These are phyloP conservation scores for Paraplagusia blochii DNA, from an alignment of 2,113 vertebrate species.

Conservation along the genomic window DNA sequence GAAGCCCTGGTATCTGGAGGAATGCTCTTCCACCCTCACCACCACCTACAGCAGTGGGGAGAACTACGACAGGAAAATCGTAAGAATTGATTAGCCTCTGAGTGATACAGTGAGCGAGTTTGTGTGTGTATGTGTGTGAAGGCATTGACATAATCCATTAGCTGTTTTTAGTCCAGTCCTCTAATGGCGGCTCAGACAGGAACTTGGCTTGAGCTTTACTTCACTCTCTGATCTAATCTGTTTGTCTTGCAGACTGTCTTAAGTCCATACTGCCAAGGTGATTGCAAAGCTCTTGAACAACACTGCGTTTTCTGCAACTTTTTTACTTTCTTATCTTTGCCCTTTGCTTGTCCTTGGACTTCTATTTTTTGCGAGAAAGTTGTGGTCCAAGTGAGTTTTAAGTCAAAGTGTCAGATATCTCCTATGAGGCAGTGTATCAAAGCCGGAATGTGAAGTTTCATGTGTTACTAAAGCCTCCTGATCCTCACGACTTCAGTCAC, in stretches of 20 bases:
- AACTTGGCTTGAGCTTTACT: slow-evolving; percentile 54
- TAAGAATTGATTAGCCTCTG: slow-evolving; percentile 61
- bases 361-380: slow-evolving; percentile 8
- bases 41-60: slow-evolving; percentile 99
- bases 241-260: slow-evolving; percentile 35
- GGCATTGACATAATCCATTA: slow-evolving; percentile 45
- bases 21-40: slow-evolving; percentile 93
- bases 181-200: slow-evolving; percentile 56
- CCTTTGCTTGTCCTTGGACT: slow-evolving; percentile 26
- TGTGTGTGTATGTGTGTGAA: not conserved
- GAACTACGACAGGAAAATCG: slow-evolving; percentile 97
- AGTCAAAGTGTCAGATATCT: slow-evolving; percentile 14
- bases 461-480: slow-evolving; percentile 47
- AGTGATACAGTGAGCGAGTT: not conserved
- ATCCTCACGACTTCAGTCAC: slow-evolving; percentile 41
- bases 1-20: slow-evolving; percentile 98
- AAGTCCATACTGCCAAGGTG: too few relatives aligned
- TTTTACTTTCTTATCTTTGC: slow-evolving; percentile 11
- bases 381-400: slow-evolving; percentile 2
- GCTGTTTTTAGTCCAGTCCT: slow-evolving; percentile 51
- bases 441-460: slow-evolving; percentile 54
- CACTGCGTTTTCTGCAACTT: slow-evolving; percentile 12
- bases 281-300: slow-evolving; percentile 21
- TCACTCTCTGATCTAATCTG: slow-evolving; percentile 55
- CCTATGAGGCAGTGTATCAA: slow-evolving; percentile 24